Conservation (phyloP, 2,888 invertebrate species). For the Tachina fera region DNA sequence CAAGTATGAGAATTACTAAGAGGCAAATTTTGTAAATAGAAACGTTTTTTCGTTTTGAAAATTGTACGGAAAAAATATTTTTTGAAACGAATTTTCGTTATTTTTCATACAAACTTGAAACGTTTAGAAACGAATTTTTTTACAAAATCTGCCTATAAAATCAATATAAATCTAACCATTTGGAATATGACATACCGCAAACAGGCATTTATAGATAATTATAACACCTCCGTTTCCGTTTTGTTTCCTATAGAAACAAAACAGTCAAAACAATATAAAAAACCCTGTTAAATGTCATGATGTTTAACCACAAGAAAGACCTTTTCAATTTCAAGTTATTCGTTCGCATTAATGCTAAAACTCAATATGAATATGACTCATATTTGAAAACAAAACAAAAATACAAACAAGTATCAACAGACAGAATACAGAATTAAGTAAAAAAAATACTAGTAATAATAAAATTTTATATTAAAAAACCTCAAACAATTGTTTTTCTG, state of each 20-base stretch:
- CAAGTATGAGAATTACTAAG: no score
- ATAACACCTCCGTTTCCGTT: no score
- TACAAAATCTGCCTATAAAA: no score
- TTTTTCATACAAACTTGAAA: no score
- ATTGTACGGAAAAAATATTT: no score
- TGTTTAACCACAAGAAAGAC: conserved; percentile 55
- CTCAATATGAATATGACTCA: conserved; percentile 65
- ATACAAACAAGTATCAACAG: conserved; percentile 20
- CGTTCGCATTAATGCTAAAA: conserved; percentile 36
- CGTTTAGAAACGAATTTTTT: no score
- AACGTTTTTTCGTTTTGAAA: no score
- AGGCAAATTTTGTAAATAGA: no score
- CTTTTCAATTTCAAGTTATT: conserved; percentile 42
- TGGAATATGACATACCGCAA: no score
- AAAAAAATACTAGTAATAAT: conserved; percentile 36
- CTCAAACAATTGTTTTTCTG: conserved; percentile 43
- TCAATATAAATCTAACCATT: no score
- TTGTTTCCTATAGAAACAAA: not conserved
- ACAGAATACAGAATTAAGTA: conserved; percentile 28
- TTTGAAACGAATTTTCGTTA: no score
- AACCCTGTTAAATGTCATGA: conserved; percentile 53
- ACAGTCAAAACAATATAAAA: conserved; percentile 13
- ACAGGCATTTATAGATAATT: no score
- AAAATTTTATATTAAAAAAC: conserved; percentile 43
- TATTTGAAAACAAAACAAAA: conserved; percentile 33